Conservation (phyloP, 2,888 invertebrate species). For the Drosophila neutralis region DNA sequence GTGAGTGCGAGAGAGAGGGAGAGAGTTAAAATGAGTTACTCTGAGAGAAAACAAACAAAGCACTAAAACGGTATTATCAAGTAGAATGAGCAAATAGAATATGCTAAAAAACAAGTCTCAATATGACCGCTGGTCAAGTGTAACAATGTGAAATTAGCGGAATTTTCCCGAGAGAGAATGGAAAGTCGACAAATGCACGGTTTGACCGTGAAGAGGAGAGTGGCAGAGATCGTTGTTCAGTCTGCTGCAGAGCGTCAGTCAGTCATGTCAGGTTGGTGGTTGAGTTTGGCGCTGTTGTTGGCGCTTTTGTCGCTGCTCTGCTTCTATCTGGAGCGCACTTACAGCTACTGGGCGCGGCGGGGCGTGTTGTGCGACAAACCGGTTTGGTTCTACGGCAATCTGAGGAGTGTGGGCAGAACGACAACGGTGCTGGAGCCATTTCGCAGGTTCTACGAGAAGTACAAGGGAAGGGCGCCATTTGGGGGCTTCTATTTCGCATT, state of each 20-base stretch:
- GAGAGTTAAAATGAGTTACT: not conserved
- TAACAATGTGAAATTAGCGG: slow-evolving; percentile 8
- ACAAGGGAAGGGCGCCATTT: slow-evolving; percentile 68
- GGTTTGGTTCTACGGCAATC: slow-evolving; percentile 65
- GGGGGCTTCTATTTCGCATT: slow-evolving; percentile 78
- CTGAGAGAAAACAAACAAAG: slow-evolving; percentile 7
- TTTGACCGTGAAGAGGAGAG: not conserved
- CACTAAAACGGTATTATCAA: not conserved
- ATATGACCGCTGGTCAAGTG: slow-evolving; percentile 16
- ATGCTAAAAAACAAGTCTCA: not conserved
- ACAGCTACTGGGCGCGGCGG: slow-evolving; percentile 68
- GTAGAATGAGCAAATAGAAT: not conserved
- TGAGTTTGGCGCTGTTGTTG: slow-evolving; percentile 36
- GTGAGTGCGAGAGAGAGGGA: no score
- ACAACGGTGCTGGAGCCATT: slow-evolving; percentile 63
- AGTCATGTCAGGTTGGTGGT: slow-evolving; percentile 43
- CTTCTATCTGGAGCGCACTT: slow-evolving; percentile 41
- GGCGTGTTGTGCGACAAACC: slow-evolving; percentile 71
- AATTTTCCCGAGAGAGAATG: slow-evolving; percentile 10
- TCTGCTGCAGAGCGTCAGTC: slow-evolving; percentile 15
- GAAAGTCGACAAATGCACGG: not conserved
- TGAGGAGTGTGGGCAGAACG: slow-evolving; percentile 62
- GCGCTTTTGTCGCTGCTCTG: slow-evolving; percentile 25
- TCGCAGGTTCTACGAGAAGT: slow-evolving; percentile 70
- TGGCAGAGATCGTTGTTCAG: slow-evolving; percentile 19